These are phyloP conservation scores for Galaxea fascicularis DNA, from an alignment of 92 coral and sea anemone genomes.

Conservation along the genomic window DNA sequence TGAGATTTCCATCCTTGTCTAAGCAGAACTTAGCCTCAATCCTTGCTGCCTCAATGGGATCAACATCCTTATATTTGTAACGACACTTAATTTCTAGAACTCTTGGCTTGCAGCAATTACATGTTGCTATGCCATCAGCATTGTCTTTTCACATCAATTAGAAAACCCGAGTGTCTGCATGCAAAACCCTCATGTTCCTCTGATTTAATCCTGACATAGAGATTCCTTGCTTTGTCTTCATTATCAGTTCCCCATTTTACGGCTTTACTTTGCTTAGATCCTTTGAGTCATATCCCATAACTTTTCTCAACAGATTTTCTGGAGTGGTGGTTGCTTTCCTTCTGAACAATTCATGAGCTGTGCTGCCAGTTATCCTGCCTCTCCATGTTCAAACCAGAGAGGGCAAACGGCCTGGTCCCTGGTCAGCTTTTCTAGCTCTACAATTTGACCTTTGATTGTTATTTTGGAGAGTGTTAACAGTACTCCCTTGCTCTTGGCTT, in stretches of 20 bases:
- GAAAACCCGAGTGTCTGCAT: constrained; percentile 33
- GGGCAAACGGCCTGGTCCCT: constrained; percentile 33
- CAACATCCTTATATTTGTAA: constrained; percentile 26
- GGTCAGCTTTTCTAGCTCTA: constrained; percentile 38
- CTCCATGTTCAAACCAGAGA: constrained; percentile 43
- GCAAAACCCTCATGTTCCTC: constrained; percentile 13
- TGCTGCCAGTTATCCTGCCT: constrained; percentile 42
- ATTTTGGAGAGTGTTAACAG: constrained; percentile 24
- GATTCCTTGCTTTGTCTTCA: not conserved
- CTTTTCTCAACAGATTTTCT: constrained; percentile 28
- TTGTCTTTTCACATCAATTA: constrained; percentile 2
- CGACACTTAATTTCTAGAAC: constrained; percentile 60
- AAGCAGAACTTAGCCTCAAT: constrained; percentile 52
- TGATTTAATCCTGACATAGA: constrained; percentile 11
- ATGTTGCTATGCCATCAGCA: constrained; percentile 52
- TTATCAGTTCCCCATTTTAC: constrained; percentile 24
- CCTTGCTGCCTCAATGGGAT: constrained; percentile 30
- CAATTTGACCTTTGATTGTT: constrained; percentile 11
- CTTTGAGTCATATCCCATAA: constrained; percentile 42
- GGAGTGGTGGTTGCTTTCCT: constrained; percentile 37
- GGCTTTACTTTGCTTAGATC: constrained; percentile 21
- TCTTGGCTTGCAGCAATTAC: constrained; percentile 45
- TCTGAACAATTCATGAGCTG: constrained; percentile 17
- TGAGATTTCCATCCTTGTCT: constrained; percentile 36
- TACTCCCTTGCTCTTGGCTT: not conserved